These are phyloP conservation scores for Sceliomorpha sp. DNA, from an alignment of 2,888 invertebrate genomes.

Conservation along the genomic window DNA sequence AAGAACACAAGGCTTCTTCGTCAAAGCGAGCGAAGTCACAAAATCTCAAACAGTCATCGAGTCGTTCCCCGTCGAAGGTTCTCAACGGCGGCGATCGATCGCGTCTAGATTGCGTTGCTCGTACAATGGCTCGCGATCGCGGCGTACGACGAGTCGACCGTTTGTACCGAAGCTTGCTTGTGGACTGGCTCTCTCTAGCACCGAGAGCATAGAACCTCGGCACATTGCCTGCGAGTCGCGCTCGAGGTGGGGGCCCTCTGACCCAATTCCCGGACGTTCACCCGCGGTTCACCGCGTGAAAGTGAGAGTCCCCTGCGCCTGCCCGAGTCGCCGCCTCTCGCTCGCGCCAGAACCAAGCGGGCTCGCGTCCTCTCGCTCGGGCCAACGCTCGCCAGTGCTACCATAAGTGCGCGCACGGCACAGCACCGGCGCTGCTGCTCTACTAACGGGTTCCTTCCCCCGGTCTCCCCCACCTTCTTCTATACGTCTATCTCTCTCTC, in stretches of 20 bases:
- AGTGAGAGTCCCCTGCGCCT: slow-evolving; percentile 82
- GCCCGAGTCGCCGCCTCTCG: slow-evolving; percentile 58
- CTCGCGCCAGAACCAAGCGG: slow-evolving; percentile 53
- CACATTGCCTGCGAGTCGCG: slow-evolving; percentile 83
- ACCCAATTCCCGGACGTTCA: slow-evolving; percentile 90
- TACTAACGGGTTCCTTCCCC: slow-evolving; percentile 76
- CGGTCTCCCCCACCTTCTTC: slow-evolving; percentile 79
- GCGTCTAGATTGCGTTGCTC: no score
- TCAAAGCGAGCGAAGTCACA: no score
- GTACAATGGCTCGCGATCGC: no score
- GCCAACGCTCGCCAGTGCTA: slow-evolving; percentile 75
- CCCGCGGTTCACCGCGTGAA: slow-evolving; percentile 84
- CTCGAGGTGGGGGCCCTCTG: slow-evolving; percentile 85
- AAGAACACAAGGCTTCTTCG: no score
- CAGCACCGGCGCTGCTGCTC: slow-evolving; percentile 59
- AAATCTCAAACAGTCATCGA: no score
- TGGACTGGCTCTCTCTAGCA: slow-evolving; percentile 79
- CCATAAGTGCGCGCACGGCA: slow-evolving; percentile 66
- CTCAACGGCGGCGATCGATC: no score
- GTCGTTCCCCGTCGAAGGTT: no score
- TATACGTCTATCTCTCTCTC: no score
- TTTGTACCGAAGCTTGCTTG: slow-evolving; percentile 77
- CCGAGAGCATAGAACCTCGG: slow-evolving; percentile 78
- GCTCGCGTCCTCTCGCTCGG: slow-evolving; percentile 52
- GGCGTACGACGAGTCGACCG: slow-evolving; percentile 72